Base-by-base conservation (phyloP, 2,888 invertebrate species). In the Mimas tiliae region DNA sequence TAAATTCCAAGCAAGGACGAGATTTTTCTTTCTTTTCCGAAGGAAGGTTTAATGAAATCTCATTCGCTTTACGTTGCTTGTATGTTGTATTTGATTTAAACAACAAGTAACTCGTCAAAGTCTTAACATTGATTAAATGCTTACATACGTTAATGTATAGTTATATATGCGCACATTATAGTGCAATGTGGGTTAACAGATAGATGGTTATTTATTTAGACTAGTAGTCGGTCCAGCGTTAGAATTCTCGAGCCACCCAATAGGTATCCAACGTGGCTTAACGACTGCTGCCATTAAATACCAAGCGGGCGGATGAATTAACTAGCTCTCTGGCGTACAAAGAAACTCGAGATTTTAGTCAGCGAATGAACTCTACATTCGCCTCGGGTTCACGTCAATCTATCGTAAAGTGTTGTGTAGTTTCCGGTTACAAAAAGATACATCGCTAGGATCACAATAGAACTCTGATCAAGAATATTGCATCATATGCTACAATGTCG, bases 1-100 rank as follows among this genome's bases (percentile, higher is more conserved):
- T 88, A 88, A 91, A 90, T 90, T 88, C 89, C 87, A 83, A 87
- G 87, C 78, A 82, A 83, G 78, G 82, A 76, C 79, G 76, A 80
- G 79, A 81, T 86, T 86, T 88, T 86, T 83, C 77, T 81, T 81
- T 75, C 72, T 83, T 85, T 82, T 80, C 74, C 78, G 77, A 79
- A 81, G 81, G 73, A 81, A 82, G 80, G 78, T 85, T 89, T 85
- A 89, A 88, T 88, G 83, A 86, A 88, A 88, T 85, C 84, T 81
- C 81, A 80, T 85, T 84, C 77, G 80, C 78, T 84, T 82, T 83
- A 80, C 74, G 75, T 79, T 73, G 73, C 65, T 67, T 71, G 66
- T 69, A 70, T 38, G 33, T 16, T 21, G 55, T 55, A 58, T 65
- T 58, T 65, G 34, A 53, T 48, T 47, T 53, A 6, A 55, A 12